phyloP scores from a whole-genome alignment of 2,113 vertebrate species.

The Platichthys stellatus region DNA sequence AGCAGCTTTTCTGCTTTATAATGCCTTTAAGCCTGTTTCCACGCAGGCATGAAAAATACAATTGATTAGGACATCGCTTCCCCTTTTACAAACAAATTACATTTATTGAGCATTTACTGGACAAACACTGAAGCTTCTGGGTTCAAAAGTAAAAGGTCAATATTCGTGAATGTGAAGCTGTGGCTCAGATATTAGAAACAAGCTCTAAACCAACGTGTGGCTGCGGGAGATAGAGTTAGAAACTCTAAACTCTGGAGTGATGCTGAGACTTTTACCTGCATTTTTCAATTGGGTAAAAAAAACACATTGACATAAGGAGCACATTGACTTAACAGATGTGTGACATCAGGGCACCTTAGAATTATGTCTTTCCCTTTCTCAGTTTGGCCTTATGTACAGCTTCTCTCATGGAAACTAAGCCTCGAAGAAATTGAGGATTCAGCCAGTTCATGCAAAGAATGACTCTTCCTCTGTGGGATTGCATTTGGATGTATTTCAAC shows the following conservation, averaged over 20 bases:
- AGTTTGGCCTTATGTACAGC: neutral
- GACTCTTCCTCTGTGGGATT: no score
- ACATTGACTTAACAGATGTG: neutral
- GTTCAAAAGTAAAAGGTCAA: conserved; percentile 7
- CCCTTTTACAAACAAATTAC: conserved; percentile 47
- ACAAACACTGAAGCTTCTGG: conserved; percentile 7
- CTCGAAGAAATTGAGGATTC: neutral
- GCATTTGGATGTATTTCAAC: neutral
- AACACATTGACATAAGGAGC: neutral
- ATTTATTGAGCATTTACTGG: neutral
- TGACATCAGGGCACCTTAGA: no score
- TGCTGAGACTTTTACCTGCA: neutral
- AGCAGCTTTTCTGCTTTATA: conserved; percentile 25
- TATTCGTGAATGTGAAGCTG: conserved; percentile 33
- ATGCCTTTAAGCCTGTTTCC: conserved; percentile 8
- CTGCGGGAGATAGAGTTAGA: no score
- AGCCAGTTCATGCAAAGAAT: no score
- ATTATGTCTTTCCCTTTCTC: no score
- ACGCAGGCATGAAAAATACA: conserved; percentile 27
- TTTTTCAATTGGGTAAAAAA: neutral
- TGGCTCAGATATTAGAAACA: neutral
- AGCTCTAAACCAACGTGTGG: neutral
- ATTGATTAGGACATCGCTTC: neutral
- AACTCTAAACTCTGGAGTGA: no score
- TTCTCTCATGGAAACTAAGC: no score